Conservation (phyloP, 92 coral and sea anemone genomes). For the Paragorgia papillata region DNA sequence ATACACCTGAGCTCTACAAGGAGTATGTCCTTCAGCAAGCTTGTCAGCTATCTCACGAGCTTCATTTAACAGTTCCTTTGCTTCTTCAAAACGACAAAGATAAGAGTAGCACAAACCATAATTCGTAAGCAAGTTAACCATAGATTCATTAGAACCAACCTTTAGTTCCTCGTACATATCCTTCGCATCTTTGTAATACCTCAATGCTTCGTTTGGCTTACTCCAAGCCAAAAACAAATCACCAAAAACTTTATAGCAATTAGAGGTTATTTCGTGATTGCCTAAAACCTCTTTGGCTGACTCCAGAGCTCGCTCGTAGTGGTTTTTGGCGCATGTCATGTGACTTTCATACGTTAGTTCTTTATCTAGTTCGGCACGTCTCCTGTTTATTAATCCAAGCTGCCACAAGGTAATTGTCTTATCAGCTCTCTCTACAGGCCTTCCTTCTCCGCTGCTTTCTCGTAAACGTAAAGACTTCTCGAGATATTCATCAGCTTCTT, state of each 20-base stretch:
- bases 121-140: constrained; percentile 20
- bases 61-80: constrained; percentile 3
- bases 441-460: background rate
- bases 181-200: background rate
- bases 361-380: background rate
- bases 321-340: background rate
- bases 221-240: background rate
- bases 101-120: background rate
- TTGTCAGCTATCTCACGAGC: constrained; percentile 17
- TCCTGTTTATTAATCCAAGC: background rate
- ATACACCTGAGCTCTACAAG: no score
- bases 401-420: background rate
- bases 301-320: background rate
- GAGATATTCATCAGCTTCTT: background rate
- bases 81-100: constrained; percentile 1
- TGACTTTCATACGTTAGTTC: background rate
- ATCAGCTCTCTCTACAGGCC: background rate
- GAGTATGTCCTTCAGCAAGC: background rate
- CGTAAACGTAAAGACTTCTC: background rate
- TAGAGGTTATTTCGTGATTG: constrained; percentile 5
- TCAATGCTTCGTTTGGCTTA: background rate
- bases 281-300: constrained; percentile 9
- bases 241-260: background rate
- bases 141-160: background rate
- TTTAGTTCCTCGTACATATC: background rate